Conservation (phyloP, 2,888 invertebrate species). For the Caradrina kadenii region DNA sequence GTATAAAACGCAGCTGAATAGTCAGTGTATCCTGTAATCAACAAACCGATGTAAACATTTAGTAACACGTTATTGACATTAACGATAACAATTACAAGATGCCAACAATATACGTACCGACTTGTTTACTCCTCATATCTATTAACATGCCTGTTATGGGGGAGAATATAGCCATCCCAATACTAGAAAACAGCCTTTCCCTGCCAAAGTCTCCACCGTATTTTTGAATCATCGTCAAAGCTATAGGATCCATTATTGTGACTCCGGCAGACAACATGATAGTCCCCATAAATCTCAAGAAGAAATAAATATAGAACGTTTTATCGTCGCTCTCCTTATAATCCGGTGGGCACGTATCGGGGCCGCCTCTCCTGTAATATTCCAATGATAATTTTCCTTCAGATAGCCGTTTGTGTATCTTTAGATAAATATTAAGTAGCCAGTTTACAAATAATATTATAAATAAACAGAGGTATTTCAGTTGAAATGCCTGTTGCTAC, state of each 20-base stretch:
- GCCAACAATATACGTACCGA: slow-evolving; percentile 82
- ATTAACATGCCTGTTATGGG: slow-evolving; percentile 95
- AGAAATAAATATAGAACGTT: slow-evolving; percentile 96
- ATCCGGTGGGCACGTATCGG: slow-evolving; percentile 94
- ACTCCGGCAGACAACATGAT: slow-evolving; percentile 96
- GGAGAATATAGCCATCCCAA: slow-evolving; percentile 96
- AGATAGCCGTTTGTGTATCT: slow-evolving; percentile 72
- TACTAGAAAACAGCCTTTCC: slow-evolving; percentile 94
- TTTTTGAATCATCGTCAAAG: slow-evolving; percentile 95
- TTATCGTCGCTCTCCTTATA: slow-evolving; percentile 94
- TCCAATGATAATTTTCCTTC: slow-evolving; percentile 76
- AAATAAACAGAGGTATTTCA: slow-evolving; percentile 62
- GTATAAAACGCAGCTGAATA: slow-evolving; percentile 97
- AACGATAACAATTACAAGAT: slow-evolving; percentile 83
- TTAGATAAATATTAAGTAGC: slow-evolving; percentile 71
- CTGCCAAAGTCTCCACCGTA: slow-evolving; percentile 95
- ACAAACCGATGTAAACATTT: slow-evolving; percentile 81
- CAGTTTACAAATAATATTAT: slow-evolving; percentile 70
- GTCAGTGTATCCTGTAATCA: slow-evolving; percentile 93
- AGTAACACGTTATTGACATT: slow-evolving; percentile 80
- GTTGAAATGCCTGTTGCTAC: slow-evolving; percentile 45
- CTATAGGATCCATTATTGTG: slow-evolving; percentile 97
- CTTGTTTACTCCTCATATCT: slow-evolving; percentile 92
- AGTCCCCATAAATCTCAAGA: slow-evolving; percentile 94
- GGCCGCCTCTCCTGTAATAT: slow-evolving; percentile 92